Evolutionary conservation across 2,797 vertebrate genomes (phyloP).

Genomic region (Astyanax mexicanus): DNA sequence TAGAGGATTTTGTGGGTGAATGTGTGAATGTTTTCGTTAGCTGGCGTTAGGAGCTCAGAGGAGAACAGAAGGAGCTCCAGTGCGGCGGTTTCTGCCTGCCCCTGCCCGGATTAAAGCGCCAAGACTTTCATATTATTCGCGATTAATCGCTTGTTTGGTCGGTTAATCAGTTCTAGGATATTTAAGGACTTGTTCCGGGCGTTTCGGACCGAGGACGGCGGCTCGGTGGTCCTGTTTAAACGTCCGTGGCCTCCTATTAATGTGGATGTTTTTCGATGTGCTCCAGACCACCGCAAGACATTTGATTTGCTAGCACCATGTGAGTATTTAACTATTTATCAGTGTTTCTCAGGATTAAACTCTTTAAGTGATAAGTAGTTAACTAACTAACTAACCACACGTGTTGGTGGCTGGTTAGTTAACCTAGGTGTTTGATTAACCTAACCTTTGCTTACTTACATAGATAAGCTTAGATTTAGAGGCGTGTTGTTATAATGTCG

Average conservation of each 20-base stretch:
- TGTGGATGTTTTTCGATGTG: constrained; percentile 75
- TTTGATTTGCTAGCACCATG: constrained; percentile 76
- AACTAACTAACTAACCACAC: too few relatives aligned
- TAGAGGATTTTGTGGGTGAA: background rate
- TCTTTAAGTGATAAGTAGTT: too few relatives aligned
- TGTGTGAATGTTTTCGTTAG: constrained; percentile 28
- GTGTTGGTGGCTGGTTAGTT: background rate
- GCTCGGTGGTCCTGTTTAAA: constrained; percentile 62
- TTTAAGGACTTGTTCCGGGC: constrained; percentile 21
- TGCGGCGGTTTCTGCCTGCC: background rate
- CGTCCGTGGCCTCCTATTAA: constrained; percentile 63
- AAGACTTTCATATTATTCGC: background rate
- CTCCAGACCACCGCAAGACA: constrained; percentile 54
- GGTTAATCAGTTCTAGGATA: background rate
- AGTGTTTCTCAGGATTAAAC: too few relatives aligned
- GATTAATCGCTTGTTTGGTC: background rate
- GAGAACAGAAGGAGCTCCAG: background rate
- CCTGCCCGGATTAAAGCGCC: background rate
- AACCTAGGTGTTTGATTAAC: too few relatives aligned
- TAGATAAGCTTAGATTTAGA: background rate
- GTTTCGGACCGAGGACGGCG: constrained; percentile 52
- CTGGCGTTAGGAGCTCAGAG: constrained; percentile 39
- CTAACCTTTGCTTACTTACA: too few relatives aligned
- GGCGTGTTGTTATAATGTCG: too few relatives aligned
- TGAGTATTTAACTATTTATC: constrained; percentile 68